Evolutionary conservation across 2,797 vertebrate species (phyloP).

Genomic region (Chiroxiphia lanceolata): DNA sequence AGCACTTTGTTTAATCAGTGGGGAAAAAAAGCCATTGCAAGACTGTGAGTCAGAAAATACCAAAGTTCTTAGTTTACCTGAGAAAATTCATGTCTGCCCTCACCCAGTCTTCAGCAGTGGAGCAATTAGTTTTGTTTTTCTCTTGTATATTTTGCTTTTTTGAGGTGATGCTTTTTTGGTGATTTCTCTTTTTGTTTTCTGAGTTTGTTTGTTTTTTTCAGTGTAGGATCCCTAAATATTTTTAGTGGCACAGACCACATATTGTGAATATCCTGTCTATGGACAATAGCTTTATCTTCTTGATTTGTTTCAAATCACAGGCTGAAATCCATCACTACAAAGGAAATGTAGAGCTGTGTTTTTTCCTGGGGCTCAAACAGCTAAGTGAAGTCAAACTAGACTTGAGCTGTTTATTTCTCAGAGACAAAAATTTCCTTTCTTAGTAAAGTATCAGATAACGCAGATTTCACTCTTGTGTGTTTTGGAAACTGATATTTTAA

Average conservation of each 20-base stretch:
- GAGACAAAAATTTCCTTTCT: not conserved
- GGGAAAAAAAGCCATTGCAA: not conserved
- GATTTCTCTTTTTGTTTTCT: not conserved
- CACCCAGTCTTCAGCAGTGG: not conserved
- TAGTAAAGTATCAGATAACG: not conserved
- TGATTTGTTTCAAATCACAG: not conserved
- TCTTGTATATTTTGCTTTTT: rapidly evolving
- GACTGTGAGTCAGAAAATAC: not conserved
- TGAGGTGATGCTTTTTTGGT: rapidly evolving
- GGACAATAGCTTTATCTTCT: not conserved
- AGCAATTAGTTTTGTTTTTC: not conserved
- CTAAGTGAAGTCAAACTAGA: not conserved
- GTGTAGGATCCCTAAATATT: not conserved
- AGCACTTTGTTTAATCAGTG: not conserved
- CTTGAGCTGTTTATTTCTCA: not conserved
- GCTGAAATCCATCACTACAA: not conserved
- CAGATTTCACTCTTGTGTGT: not conserved
- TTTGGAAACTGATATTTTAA: slow-evolving; percentile 32
- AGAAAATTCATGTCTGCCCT: not conserved
- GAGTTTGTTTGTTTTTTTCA: not conserved
- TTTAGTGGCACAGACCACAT: not conserved
- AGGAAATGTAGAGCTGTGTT: not conserved
- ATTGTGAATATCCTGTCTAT: not conserved
- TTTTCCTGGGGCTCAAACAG: not conserved
- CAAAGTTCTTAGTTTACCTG: not conserved